Conservation (phyloP, 2,797 vertebrate species). For the Rhinella marina region DNA sequence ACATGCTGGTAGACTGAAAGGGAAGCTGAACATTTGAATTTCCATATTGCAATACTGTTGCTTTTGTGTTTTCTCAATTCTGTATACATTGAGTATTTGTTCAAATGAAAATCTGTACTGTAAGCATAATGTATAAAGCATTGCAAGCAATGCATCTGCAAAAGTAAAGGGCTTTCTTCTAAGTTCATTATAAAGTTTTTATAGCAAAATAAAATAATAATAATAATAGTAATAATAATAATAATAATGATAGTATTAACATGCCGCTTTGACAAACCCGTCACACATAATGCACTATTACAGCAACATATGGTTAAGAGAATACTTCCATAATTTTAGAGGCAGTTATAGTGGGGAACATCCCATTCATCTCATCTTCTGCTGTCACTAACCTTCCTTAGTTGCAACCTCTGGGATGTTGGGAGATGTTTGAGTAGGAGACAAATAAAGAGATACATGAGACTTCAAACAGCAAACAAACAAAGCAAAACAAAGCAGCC, state of each 20-base stretch:
- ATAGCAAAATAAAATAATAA: not conserved
- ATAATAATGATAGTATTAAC: not conserved
- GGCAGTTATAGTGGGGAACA: slow-evolving; percentile 11
- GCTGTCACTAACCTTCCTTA: slow-evolving; percentile 22
- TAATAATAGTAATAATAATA: not conserved
- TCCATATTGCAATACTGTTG: not conserved
- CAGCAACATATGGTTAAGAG: not conserved
- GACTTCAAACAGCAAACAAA: not conserved
- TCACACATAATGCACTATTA: not conserved
- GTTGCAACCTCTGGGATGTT: slow-evolving; percentile 6
- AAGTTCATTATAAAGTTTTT: not conserved
- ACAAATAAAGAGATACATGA: slow-evolving; percentile 5
- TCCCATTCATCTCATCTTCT: slow-evolving; percentile 25
- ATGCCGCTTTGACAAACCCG: not conserved
- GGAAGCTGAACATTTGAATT: not conserved
- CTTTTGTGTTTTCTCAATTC: not conserved
- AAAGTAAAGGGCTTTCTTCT: too few relatives aligned
- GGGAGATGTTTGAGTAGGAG: not conserved
- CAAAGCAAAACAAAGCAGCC: not conserved
- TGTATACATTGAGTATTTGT: not conserved
- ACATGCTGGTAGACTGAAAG: not conserved
- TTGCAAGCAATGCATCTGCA: not conserved
- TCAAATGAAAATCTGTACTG: not conserved
- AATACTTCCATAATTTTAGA: slow-evolving; percentile 5
- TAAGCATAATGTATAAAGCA: not conserved